These are phyloP conservation scores for Symphodus melops DNA, from an alignment of 2,113 vertebrate genomes.

Conservation along the genomic window DNA sequence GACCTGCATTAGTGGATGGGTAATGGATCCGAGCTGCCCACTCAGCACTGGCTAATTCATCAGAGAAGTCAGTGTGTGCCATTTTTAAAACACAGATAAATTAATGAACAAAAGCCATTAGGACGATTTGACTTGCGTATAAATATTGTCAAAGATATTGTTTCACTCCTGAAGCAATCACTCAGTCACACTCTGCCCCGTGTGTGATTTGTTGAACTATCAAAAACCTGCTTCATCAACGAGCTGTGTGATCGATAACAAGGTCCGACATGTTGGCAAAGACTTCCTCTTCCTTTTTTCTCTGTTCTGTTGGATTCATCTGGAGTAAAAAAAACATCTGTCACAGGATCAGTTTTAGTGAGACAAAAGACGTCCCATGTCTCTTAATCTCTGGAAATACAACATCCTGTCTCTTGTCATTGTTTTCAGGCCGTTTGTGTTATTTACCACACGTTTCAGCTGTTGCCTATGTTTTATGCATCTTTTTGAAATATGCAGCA, in stretches of 20 bases:
- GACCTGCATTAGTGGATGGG: constrained; percentile 62
- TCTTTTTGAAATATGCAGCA: no score
- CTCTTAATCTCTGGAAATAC: no score
- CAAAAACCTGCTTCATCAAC: constrained; percentile 24
- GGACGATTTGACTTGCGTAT: constrained; percentile 57
- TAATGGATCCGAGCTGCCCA: constrained; percentile 66
- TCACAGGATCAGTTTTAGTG: no score
- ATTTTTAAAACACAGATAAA: constrained; percentile 55
- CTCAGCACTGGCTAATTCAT: constrained; percentile 61
- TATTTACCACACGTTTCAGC: no score
- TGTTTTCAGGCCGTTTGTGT: no score
- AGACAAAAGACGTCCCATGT: no score
- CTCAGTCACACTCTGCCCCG: background rate
- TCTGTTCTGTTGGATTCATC: background rate
- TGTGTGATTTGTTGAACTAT: constrained; percentile 22
- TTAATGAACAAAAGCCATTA: constrained; percentile 66
- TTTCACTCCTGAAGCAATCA: background rate
- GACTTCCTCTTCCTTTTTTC: background rate
- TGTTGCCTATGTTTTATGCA: no score
- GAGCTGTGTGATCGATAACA: background rate
- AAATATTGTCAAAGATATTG: constrained; percentile 37
- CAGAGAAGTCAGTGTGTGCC: constrained; percentile 40
- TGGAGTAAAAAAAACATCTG: no score
- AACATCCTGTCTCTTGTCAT: no score
- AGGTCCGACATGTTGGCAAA: background rate